These are phyloP conservation scores for Panthera tigris DNA, from an alignment of 2,113 vertebrate species.

Conservation along the genomic window DNA sequence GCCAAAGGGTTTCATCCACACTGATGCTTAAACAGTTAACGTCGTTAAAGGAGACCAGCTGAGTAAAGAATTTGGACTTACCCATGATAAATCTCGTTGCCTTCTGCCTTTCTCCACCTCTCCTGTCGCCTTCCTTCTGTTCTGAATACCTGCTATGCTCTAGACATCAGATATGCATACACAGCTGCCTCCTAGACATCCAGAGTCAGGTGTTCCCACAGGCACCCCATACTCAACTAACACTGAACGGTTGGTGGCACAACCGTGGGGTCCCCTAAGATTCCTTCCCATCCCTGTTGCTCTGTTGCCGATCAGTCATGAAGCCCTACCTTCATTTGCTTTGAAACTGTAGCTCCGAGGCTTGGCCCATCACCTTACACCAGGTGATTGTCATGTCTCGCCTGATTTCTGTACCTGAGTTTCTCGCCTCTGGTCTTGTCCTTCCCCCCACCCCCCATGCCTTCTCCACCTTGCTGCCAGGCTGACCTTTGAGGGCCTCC, in stretches of 20 bases:
- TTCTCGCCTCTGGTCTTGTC: neutral
- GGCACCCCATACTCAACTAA: neutral
- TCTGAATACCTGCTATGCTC: neutral
- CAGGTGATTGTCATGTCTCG: neutral
- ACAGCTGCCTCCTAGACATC: neutral
- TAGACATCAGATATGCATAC: neutral
- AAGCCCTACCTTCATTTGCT: neutral
- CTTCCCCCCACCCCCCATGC: rapidly evolving
- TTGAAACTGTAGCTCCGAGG: neutral
- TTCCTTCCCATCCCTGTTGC: neutral
- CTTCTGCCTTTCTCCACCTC: neutral
- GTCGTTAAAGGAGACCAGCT: neutral
- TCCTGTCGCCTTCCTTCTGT: neutral
- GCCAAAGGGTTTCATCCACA: neutral
- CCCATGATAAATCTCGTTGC: neutral
- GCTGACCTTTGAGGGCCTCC: neutral
- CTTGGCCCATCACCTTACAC: neutral
- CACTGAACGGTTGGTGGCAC: neutral
- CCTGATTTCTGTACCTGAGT: neutral
- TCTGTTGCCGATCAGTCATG: neutral
- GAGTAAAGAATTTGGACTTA: neutral
- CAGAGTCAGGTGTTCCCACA: neutral
- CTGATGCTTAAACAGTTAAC: neutral
- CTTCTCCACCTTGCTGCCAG: neutral
- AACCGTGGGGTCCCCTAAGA: neutral